These are phyloP conservation scores for Papilio gigon DNA, from an alignment of 2,888 invertebrate genomes.

Conservation along the genomic window DNA sequence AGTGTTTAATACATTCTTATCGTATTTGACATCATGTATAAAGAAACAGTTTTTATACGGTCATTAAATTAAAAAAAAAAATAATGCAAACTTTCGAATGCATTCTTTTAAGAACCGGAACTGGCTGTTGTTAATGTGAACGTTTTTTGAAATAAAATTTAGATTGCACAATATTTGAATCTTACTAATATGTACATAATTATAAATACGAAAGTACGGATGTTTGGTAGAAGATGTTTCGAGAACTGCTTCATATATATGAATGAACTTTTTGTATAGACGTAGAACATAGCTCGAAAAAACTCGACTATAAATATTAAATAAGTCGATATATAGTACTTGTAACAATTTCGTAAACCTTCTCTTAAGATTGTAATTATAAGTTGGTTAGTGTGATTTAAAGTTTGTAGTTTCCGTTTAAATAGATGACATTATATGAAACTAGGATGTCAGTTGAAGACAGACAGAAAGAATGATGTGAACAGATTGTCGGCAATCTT, in stretches of 20 bases:
- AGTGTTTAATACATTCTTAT: neutral
- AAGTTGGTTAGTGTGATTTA: too few species aligned
- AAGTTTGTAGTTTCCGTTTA: neutral
- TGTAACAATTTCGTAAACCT: too few species aligned
- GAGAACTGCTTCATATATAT: too few species aligned
- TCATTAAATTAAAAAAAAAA: neutral
- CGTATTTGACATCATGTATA: neutral
- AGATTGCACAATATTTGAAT: too few species aligned
- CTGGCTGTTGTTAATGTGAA: neutral
- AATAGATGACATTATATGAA: neutral
- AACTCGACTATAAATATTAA: too few species aligned
- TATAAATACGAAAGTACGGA: too few species aligned
- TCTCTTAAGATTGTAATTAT: too few species aligned
- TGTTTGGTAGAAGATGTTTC: too few species aligned
- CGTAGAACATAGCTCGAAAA: too few species aligned
- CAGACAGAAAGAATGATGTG: neutral
- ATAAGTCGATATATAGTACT: too few species aligned
- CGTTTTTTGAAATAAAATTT: neutral
- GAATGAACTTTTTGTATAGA: too few species aligned
- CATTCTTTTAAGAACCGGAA: constrained; percentile 10
- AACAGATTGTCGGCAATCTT: neutral
- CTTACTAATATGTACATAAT: too few species aligned
- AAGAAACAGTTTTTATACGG: neutral
- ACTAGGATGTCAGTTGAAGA: neutral
- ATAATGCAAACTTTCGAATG: constrained; percentile 14